Evolutionary conservation across 2,113 vertebrate species (phyloP).

Genomic region (Nibea albiflora): DNA sequence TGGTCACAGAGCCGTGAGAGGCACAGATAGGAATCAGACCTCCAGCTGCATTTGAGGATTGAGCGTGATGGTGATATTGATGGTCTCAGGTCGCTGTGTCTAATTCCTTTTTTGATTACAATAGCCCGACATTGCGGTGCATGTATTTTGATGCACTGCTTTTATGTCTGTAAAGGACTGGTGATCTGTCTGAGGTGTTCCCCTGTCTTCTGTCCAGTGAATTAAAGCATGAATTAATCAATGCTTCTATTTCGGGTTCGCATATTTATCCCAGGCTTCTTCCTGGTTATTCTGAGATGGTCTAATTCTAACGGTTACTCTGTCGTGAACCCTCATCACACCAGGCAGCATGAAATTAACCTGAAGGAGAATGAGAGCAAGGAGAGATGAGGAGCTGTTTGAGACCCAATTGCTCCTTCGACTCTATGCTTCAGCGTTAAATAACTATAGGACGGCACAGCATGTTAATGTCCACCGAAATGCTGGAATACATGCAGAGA

Average conservation of each 20-base stretch:
- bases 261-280: conserved; percentile 19
- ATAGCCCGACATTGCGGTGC: not conserved
- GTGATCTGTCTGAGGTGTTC: not conserved
- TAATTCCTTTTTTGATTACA: conserved; percentile 37
- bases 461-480: conserved; percentile 7
- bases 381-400: not conserved
- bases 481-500: conserved; percentile 28
- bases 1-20: conserved; percentile 56
- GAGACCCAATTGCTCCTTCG: not conserved
- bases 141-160: conserved; percentile 2
- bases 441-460: not conserved
- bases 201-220: not conserved
- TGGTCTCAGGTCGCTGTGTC: conserved; percentile 18
- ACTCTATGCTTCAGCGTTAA: not conserved
- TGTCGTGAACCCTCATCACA: conserved; percentile 5
- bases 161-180: not conserved
- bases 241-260: conserved; percentile 8
- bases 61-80: conserved; percentile 29
- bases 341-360: conserved; percentile 5
- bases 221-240: conserved; percentile 11
- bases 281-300: conserved; percentile 11
- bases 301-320: conserved; percentile 10
- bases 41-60: conserved; percentile 50
- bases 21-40: conserved; percentile 52
- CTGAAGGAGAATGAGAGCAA: not conserved